Evolutionary conservation across 35 echinoderm and acorn worm species (phyloP), one percentile per base, ranked within the genome.

Genomic region (Chiridota heheva): DNA sequence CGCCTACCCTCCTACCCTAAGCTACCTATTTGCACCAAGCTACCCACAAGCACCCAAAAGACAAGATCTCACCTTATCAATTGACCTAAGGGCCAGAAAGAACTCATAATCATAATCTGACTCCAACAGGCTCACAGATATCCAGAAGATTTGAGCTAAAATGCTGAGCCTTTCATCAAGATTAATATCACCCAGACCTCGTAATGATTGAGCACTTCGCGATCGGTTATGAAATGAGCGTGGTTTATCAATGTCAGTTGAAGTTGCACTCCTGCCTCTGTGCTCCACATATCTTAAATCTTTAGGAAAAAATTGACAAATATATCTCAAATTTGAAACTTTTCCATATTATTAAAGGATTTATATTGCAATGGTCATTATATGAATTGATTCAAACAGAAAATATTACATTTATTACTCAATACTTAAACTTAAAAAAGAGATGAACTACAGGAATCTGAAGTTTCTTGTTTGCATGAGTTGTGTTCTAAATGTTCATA

Each of bases 41-140:
- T n/a, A n/a, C n/a, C n/a, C n/a, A n/a, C n/a, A n/a, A n/a, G n/a
- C n/a, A n/a, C n/a, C n/a, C n/a, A n/a, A n/a, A n/a, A n/a, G n/a
- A n/a, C n/a, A n/a, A n/a, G n/a, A n/a, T n/a, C 44, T 53, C 20
- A 96, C 91, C 89, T 97, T 97, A 41, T 97, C 94, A 16, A 97
- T 40, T 20, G 84, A 83, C 34, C 83, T 86, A 2, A 97, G 68
- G 37, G 94, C 88, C 58, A 97, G 81, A 39, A 87, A 65, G 66
- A 97, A 97, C 80, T 97, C 94, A 62, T 84, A 97, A 63, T 97
- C 94, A 75, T 97, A 91, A 60, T 97, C 94, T 0, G 94, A 97
- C 30, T 97, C 94, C 45, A 97, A 74, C 43, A 97, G 59, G 4
- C 88, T 91, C 17, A 97, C 94, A 76, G 87, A 91, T 25, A 91